Evolutionary conservation across 2,888 invertebrate genomes (phyloP), one percentile per base, ranked within the genome.

Genomic region (Neelides folsomi): DNA sequence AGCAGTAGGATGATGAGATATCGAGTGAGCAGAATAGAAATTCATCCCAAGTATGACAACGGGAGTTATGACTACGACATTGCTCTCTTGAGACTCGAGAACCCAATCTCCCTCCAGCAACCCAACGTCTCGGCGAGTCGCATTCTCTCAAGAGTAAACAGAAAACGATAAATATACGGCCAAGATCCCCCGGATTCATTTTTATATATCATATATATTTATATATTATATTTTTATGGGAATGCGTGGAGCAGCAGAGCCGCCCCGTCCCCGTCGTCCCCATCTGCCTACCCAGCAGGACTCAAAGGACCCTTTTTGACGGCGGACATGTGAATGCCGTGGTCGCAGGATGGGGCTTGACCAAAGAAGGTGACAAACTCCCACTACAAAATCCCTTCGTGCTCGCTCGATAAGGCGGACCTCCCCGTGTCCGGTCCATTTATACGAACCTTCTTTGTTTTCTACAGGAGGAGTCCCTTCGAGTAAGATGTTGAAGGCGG

Each of bases 341-440:
- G 10, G 60, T 63, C 10, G 60, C 62, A 2, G 62, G 62, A 9
- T 63, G 58, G 56, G 62, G 62, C 12, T 53, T 60, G 19, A 53
- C 57, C 7, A 51, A 53, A 43, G 62, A 63, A 60, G 59, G 59
- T 58, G 47, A 13, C 12, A 12, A 13, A 13, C 20, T 43, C 12
- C 12, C 19, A 27, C 13, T 34, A n/a, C n/a, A 7, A 45, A 36
- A 42, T 27, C 27, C 27, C 27, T 27, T 27, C 27, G 27, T 27
- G 27, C 7, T 27, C 27, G 3, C 27, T 27, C 27, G 27, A 27
- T 27, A 27, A 5, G 27, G 27, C 3, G 27, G 27, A 27, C 27
- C 27, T 27, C 27, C 27, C 27, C 27, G 27, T 27, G 27, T 27
- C 27, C 27, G 27, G 7, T 27, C 27, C 27, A 27, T 27, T 27